Conservation (phyloP, 2,888 invertebrate species). For the Acanthoscelides obtectus region DNA sequence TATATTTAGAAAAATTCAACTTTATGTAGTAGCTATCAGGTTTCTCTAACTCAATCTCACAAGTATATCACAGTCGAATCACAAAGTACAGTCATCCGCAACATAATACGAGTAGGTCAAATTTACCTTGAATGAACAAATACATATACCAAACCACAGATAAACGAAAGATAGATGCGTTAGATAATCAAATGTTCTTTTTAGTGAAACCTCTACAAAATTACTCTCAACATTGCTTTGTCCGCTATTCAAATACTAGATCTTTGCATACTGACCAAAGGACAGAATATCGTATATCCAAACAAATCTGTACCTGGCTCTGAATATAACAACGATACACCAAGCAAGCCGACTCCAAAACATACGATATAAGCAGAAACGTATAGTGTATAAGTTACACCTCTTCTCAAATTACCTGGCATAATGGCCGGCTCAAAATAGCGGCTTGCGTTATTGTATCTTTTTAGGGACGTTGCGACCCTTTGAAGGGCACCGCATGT, state of each 20-base stretch:
- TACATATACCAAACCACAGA: too few relatives aligned
- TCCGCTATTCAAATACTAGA: neutral
- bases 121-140: too few relatives aligned
- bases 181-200: too few relatives aligned
- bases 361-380: neutral
- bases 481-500: neutral
- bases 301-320: neutral
- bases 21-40: too few relatives aligned
- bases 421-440: neutral
- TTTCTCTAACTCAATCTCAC: too few relatives aligned
- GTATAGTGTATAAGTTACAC: slow-evolving; percentile 40
- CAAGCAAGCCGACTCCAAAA: neutral
- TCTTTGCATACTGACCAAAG: neutral
- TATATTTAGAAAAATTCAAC: too few relatives aligned
- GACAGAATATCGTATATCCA: neutral
- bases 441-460: neutral
- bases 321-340: neutral
- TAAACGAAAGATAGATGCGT: too few relatives aligned
- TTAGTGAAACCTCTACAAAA: too few relatives aligned
- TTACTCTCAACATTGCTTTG: too few relatives aligned
- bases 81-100: too few relatives aligned
- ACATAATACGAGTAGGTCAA: too few relatives aligned
- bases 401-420: slow-evolving; percentile 43
- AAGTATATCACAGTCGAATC: too few relatives aligned
- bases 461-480: neutral